A percentile compares a stretch with the other conserved stretches of the same genome.
Conservation (phyloP, 2,888 invertebrate genomes). For the Sesamia inferens region DNA sequence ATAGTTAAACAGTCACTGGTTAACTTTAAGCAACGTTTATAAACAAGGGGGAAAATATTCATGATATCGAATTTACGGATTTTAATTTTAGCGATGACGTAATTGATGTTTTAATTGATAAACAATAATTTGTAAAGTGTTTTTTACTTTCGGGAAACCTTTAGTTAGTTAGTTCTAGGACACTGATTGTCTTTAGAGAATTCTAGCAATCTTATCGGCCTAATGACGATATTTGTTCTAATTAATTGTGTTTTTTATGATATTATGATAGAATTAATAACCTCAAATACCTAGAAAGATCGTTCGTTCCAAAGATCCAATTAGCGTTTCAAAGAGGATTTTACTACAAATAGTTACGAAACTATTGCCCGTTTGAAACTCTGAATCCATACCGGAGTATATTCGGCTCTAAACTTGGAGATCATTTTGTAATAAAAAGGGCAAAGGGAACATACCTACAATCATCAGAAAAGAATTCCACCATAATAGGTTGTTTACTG, state of each 20-base stretch:
- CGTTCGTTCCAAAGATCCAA: background rate
- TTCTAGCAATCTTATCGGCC: background rate
- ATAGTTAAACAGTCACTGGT: no score
- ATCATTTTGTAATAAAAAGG: conserved; percentile 21
- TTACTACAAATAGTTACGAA: background rate
- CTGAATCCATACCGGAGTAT: background rate
- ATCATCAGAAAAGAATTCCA: conserved; percentile 11
- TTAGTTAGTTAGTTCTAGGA: background rate
- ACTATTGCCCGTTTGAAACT: conserved; percentile 4
- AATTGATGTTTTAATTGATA: background rate
- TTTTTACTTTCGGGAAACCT: background rate
- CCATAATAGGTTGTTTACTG: background rate
- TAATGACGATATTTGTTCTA: background rate
- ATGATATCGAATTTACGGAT: background rate
- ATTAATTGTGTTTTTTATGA: background rate
- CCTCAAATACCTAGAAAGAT: background rate
- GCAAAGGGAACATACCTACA: conserved; percentile 5
- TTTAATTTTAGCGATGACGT: background rate
- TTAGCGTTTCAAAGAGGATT: no score
- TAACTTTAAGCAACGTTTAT: no score
- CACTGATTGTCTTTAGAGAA: background rate
- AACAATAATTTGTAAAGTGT: background rate
- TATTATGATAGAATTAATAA: background rate
- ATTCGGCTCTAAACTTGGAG: conserved; percentile 22
- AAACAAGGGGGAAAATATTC: background rate